Evolutionary conservation across 2,888 invertebrate species (phyloP).

Genomic region (Portevinia maculata): DNA sequence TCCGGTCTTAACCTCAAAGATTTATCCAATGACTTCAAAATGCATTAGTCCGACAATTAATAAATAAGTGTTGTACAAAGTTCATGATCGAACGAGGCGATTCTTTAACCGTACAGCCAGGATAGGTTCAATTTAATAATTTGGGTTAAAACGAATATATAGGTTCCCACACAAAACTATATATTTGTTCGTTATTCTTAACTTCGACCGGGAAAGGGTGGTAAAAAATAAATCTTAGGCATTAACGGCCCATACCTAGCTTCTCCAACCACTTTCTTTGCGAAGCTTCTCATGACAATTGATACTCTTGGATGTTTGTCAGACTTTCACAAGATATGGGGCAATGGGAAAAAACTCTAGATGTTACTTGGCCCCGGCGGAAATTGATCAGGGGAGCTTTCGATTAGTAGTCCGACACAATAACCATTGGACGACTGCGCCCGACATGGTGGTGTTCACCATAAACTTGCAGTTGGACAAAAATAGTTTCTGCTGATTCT

Average conservation of each 20-base stretch:
- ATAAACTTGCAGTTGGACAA: slow-evolving; percentile 41
- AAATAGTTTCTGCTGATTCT: slow-evolving; percentile 27
- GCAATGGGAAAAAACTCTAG: too few species aligned
- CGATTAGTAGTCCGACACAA: too few species aligned
- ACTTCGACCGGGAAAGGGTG: background rate
- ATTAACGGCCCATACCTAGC: too few species aligned
- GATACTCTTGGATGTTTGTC: too few species aligned
- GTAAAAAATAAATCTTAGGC: too few species aligned
- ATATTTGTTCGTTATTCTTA: background rate
- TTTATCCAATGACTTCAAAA: slow-evolving; percentile 36
- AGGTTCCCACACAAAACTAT: slow-evolving; percentile 40
- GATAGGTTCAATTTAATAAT: slow-evolving; percentile 13
- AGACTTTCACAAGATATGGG: too few species aligned
- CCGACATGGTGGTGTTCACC: slow-evolving; percentile 42
- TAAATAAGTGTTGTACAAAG: slow-evolving; percentile 3
- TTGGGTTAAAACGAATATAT: slow-evolving; percentile 45
- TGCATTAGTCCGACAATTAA: slow-evolving; percentile 28
- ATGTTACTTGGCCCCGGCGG: too few species aligned
- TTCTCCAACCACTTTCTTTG: too few species aligned
- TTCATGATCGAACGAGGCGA: slow-evolving; percentile 30
- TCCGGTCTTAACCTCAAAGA: slow-evolving; percentile 33
- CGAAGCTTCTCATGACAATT: too few species aligned
- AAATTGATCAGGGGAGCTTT: too few species aligned
- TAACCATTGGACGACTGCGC: too few species aligned
- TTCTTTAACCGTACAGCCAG: background rate